These are phyloP conservation scores for Margarornis squamiger DNA, from an alignment of 2,797 vertebrate species.

Conservation along the genomic window DNA sequence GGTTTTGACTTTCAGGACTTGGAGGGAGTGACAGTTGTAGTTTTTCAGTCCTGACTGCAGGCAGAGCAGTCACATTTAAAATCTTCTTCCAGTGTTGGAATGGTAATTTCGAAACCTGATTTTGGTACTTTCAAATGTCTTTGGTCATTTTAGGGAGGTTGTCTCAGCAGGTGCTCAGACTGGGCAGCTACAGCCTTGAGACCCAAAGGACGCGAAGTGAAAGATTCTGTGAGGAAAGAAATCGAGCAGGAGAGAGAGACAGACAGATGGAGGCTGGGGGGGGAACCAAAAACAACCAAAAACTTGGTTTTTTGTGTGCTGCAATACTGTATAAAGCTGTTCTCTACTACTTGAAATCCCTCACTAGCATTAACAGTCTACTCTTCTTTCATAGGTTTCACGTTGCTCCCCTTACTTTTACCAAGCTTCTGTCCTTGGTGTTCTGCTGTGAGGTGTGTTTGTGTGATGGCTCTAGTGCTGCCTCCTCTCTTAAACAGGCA, in stretches of 20 bases:
- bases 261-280: too few relatives aligned
- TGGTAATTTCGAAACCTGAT: not conserved
- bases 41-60: not conserved
- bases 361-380: not conserved
- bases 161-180: not conserved
- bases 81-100: not conserved
- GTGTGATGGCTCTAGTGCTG: not conserved
- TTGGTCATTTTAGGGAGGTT: not conserved
- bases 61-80: not conserved
- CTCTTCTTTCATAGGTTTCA: not conserved
- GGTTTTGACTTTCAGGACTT: not conserved
- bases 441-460: not conserved
- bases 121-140: not conserved
- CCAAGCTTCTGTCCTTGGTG: not conserved
- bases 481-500: rapidly evolving
- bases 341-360: not conserved
- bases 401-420: not conserved
- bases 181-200: not conserved
- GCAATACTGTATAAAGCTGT: not conserved
- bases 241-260: not conserved
- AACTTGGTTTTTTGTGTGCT: not conserved
- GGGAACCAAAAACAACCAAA: too few relatives aligned
- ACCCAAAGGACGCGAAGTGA: not conserved
- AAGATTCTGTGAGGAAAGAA: not conserved
- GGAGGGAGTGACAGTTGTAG: not conserved